These are phyloP conservation scores for Montipora foliosa DNA, from an alignment of 64 coral and sea anemone species.

Conservation along the genomic window DNA sequence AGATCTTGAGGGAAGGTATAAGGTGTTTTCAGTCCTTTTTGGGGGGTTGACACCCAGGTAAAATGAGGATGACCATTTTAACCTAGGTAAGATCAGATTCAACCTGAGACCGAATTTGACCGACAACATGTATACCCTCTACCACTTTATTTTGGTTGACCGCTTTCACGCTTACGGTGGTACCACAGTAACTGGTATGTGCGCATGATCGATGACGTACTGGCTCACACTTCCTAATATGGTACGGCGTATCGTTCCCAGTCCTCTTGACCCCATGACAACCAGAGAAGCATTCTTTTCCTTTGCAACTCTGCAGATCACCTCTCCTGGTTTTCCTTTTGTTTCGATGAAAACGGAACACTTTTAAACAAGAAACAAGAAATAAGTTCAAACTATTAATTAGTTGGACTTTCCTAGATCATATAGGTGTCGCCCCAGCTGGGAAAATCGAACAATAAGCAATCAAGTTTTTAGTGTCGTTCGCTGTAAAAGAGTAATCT, in stretches of 20 bases:
- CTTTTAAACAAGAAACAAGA: conserved; percentile 21
- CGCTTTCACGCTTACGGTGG: not conserved
- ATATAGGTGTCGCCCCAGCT: too few species aligned
- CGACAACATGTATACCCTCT: too few species aligned
- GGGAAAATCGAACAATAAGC: too few species aligned
- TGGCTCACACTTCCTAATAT: conserved; percentile 73
- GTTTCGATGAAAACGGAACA: conserved; percentile 56
- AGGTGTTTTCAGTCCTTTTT: too few species aligned
- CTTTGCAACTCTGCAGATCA: conserved; percentile 54
- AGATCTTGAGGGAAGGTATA: too few species aligned
- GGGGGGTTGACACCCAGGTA: too few species aligned
- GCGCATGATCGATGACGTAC: conserved; percentile 59
- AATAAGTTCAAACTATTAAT: not conserved
- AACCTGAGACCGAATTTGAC: too few species aligned
- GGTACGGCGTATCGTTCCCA: conserved; percentile 65
- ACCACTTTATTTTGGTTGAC: not conserved
- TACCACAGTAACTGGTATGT: conserved; percentile 58
- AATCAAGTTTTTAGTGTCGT: too few species aligned
- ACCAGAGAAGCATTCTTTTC: conserved; percentile 49
- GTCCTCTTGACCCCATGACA: conserved; percentile 59
- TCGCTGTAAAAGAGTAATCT: too few species aligned
- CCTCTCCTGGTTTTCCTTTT: conserved; percentile 50
- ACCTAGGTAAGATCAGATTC: too few species aligned
- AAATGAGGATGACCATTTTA: too few species aligned
- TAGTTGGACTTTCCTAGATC: too few species aligned